These are phyloP conservation scores for Pteropus rufus DNA, from an alignment of 2,797 vertebrate genomes.

Conservation along the genomic window DNA sequence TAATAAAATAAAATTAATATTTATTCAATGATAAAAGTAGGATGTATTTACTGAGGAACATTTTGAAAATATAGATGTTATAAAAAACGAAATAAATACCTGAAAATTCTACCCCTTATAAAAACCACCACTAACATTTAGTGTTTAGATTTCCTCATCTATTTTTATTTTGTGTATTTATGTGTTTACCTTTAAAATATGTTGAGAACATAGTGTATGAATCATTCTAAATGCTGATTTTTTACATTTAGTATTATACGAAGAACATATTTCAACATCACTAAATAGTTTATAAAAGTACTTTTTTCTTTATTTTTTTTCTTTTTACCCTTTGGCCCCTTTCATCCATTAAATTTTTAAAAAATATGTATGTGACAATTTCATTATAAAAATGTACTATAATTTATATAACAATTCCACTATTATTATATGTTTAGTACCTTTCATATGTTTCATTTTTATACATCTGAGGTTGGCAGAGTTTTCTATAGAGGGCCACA, in stretches of 20 bases:
- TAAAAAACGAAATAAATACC: not conserved
- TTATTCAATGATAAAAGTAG: not conserved
- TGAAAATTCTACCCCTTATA: not conserved
- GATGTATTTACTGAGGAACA: not conserved
- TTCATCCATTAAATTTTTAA: not conserved
- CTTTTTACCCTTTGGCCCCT: not conserved
- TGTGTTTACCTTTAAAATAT: not conserved
- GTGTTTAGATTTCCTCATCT: slow-evolving; percentile 4
- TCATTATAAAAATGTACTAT: not conserved
- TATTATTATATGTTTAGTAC: not conserved
- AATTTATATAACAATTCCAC: not conserved
- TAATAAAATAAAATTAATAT: slow-evolving; percentile 18
- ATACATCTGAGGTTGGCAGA: not conserved
- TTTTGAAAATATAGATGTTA: not conserved
- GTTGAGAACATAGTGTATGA: not conserved
- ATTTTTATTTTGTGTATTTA: not conserved
- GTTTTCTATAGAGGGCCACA: not conserved
- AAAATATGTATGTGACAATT: not conserved
- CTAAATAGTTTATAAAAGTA: not conserved
- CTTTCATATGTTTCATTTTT: not conserved
- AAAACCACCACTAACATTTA: not conserved
- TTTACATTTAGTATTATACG: not conserved
- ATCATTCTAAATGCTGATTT: not conserved
- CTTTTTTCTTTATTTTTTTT: not conserved
- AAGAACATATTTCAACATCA: not conserved